Evolutionary conservation across 2,797 vertebrate genomes (phyloP).

Genomic region (Margarornis squamiger): DNA sequence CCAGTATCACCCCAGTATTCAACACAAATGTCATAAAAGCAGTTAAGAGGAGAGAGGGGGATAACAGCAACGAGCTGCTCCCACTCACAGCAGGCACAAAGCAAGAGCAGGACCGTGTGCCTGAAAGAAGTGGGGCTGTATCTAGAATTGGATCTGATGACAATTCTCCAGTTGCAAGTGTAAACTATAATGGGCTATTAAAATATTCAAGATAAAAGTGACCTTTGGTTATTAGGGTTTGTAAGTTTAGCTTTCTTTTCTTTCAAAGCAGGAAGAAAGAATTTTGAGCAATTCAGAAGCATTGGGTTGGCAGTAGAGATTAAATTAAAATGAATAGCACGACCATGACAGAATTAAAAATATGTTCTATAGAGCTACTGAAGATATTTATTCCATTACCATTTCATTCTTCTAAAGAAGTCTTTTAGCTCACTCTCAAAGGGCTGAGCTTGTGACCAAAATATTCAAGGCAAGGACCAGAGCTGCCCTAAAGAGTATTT

Average conservation of each 20-base stretch:
- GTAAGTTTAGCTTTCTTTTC: background rate
- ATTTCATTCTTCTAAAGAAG: background rate
- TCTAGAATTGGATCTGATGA: background rate
- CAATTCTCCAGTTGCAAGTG: background rate
- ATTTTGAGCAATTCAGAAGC: conserved; percentile 1
- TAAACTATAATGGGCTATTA: conserved; percentile 2
- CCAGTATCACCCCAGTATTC: background rate
- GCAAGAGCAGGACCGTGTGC: accelerated
- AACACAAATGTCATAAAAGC: background rate
- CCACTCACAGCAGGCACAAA: background rate
- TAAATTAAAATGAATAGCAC: conserved; percentile 23
- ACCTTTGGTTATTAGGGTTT: background rate
- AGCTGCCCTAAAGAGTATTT: conserved; percentile 14
- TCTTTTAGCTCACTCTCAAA: background rate
- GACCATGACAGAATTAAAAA: conserved; percentile 27
- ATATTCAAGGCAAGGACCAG: background rate
- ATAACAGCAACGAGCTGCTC: background rate
- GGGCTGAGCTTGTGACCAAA: background rate
- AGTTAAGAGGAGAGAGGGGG: background rate
- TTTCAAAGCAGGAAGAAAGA: background rate
- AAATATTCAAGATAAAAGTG: conserved; percentile 37
- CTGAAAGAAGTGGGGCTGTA: background rate
- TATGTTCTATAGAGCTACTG: background rate
- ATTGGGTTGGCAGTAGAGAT: conserved; percentile 2
- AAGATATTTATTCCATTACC: conserved; percentile 24